Evolutionary conservation across 2,888 invertebrate genomes (phyloP).

Genomic region (Mythimna impura): DNA sequence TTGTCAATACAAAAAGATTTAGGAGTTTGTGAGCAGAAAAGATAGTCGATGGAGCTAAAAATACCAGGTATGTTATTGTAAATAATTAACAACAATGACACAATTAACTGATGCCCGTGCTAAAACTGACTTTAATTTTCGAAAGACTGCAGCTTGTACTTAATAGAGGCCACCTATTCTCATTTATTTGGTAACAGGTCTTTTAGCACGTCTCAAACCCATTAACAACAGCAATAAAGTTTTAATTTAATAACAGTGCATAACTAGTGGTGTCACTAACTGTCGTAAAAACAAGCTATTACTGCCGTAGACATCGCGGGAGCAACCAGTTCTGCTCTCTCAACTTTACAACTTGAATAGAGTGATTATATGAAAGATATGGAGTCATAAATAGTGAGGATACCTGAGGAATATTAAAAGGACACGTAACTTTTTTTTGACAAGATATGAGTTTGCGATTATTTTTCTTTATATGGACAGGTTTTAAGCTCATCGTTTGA

Average conservation of each 20-base stretch:
- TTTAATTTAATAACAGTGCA: constrained; percentile 56
- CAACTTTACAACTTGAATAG: constrained; percentile 33
- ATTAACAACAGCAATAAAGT: constrained; percentile 41
- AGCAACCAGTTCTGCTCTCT: constrained; percentile 50
- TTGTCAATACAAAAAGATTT: too few species aligned
- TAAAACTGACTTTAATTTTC: constrained; percentile 26
- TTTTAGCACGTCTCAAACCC: constrained; percentile 40
- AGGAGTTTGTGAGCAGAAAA: too few species aligned
- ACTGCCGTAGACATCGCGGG: constrained; percentile 20
- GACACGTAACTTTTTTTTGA: neutral
- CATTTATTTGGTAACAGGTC: constrained; percentile 46
- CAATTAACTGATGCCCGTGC: constrained; percentile 4
- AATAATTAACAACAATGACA: neutral
- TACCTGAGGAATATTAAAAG: constrained; percentile 14
- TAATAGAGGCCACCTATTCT: constrained; percentile 27
- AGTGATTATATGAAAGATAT: constrained; percentile 41
- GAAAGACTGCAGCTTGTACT: neutral
- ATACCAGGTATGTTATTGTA: too few species aligned
- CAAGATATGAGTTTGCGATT: neutral
- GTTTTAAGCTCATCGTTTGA: neutral
- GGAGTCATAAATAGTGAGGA: constrained; percentile 10
- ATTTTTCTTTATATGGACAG: neutral
- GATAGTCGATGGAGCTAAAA: too few species aligned
- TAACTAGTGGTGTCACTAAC: constrained; percentile 55
- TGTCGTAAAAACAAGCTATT: constrained; percentile 52